Base-by-base conservation (phyloP, 2,888 invertebrate genomes). In the Cheilosia pagana region DNA sequence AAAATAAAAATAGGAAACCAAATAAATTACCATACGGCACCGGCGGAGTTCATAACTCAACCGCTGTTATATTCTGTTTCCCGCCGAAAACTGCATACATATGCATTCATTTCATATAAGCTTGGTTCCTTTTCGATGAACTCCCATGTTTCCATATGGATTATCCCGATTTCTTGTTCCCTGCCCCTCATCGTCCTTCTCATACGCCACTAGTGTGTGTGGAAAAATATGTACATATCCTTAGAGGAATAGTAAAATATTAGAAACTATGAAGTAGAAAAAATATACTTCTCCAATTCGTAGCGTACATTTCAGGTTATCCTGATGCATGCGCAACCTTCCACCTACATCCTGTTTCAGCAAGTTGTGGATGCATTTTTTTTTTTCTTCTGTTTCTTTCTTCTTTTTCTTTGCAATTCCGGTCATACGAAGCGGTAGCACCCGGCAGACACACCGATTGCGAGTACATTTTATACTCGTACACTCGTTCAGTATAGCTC, bases 201-300 rank as follows among this genome's bases (percentile, higher is more conserved):
- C 6, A 28, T 28, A 28, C 8, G 8, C 12, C 68, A 2, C 16
- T 3, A 41, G 25, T 45, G 1, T 62, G 23, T 62, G 43, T 35
- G 39, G 8, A 50, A 57, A 83, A 83, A 79, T 79, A 78, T 78
- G 83, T 83, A 74, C 82, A 82, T 79, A 68, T 83, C 83, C 78
- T 41, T 57, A 53, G 74, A 74, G 78, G 74, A 83, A 74, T 74
- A 78, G 63, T 65, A 83, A 78, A 83, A 78, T 83, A 78, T 83
- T 70, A 78, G 74, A 74, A 68, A 53, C 63, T 60, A 62, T 63
- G 68, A 77, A 82, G 60, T 31, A 52, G 62, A 19, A 48, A 12
- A 67, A 71, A 53, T 28, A 31, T 45, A 74, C 19, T 72, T 67
- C 60, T 59, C 65, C 68, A 59, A 67, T 55, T 74, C 62, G 21